Evolutionary conservation across 2,113 vertebrate species (phyloP).

Genomic region (Rousettus leschenaultii): DNA sequence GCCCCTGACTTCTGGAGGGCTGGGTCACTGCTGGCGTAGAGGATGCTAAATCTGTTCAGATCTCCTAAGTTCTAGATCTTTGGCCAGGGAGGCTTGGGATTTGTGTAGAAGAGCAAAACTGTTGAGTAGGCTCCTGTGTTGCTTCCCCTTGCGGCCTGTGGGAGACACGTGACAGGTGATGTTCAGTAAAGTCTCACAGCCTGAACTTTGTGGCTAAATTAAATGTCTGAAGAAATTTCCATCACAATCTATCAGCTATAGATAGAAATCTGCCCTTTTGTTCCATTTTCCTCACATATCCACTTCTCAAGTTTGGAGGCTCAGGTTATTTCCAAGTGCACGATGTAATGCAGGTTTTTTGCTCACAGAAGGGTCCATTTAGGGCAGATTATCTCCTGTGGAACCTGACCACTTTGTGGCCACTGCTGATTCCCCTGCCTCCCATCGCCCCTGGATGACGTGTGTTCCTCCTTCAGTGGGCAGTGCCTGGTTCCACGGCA

Average conservation of each 20-base stretch:
- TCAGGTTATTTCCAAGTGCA: background rate
- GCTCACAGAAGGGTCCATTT: background rate
- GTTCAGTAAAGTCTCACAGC: background rate
- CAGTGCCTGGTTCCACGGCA: background rate
- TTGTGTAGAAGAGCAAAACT: background rate
- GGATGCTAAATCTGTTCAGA: background rate
- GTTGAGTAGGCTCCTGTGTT: fast-evolving
- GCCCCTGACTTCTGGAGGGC: background rate
- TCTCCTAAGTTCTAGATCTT: background rate
- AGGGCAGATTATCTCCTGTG: background rate
- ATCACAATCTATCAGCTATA: background rate
- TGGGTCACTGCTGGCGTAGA: background rate
- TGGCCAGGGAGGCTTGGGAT: background rate
- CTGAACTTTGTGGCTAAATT: background rate
- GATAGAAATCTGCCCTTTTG: background rate
- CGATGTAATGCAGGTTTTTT: background rate
- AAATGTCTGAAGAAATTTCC: background rate
- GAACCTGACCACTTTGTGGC: background rate
- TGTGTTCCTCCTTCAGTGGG: background rate
- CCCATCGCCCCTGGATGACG: fast-evolving
- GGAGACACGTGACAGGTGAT: background rate
- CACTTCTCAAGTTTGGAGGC: background rate
- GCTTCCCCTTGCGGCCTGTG: background rate
- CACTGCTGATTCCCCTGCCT: background rate
- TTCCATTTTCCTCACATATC: background rate